Evolutionary conservation across 2,888 invertebrate species (phyloP), one percentile per base, ranked within the genome.

Genomic region (Trichacis sp.): DNA sequence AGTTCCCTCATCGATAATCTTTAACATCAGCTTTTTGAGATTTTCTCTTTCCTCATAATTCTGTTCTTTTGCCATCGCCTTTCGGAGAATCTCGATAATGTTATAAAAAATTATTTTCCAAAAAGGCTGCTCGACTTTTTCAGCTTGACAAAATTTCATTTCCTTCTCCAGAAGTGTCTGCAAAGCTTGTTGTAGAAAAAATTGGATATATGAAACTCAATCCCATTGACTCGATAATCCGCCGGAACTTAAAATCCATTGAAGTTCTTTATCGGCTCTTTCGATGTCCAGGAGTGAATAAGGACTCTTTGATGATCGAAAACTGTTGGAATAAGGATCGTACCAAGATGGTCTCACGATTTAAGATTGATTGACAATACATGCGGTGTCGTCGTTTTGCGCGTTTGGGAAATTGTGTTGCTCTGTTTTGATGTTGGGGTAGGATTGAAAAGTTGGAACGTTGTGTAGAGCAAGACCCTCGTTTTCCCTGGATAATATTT

Each of bases 71-170:
- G 80, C 82, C 77, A 91, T 88, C 68, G 88, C 89, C 81, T 92
- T 92, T 70, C 94, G 88, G 73, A 95, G 86, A 71, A 91, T 87
- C 84, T 96, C 96, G 70, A 96, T 94, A 67, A 95, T 91, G 80
- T 92, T 92, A 81, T 97, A 93, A 83, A 93, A 97, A 2, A 95
- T 87, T 64, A 95, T 89, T 84, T 95, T 96, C 97, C 97, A 97
- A 83, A 97, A 91, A 79, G 93, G 91, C 76, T 93, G 93, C 77
- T 97, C 97, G 6, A 95, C 90, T 79, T 95, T 95, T 78, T 94
- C 92, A 40, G 91, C 88, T 79, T 94, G 93, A 73, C 95, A 93
- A 81, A 95, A 94, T 83, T 94, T 94, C 59, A 96, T 88, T 84
- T 96, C 94, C 42, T 91, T 89, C 77, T 91, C 86, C 9, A 95